Conservation (phyloP, 2,888 invertebrate species). For the Theretra japonica region DNA sequence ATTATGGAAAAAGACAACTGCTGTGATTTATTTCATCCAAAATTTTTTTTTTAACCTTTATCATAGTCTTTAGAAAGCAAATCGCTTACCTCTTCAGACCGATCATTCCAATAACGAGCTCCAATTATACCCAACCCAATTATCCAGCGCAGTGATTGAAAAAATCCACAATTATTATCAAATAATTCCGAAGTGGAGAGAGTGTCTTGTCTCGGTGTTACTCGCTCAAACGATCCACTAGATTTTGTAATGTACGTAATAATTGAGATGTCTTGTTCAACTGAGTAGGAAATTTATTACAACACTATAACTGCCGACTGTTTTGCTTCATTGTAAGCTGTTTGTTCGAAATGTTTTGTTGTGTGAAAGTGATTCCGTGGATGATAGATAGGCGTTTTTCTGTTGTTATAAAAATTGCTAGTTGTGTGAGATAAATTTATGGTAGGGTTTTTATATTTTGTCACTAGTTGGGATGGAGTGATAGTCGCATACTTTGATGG, state of each 20-base stretch:
- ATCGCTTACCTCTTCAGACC: not conserved
- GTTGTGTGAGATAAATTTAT: no score
- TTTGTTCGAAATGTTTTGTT: not conserved
- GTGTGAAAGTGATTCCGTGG: conserved; percentile 1
- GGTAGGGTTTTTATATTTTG: no score
- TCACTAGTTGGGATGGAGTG: no score
- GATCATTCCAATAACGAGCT: not conserved
- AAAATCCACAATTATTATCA: not conserved
- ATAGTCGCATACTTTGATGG: no score
- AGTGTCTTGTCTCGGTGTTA: conserved; percentile 28
- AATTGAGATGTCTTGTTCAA: conserved; percentile 31
- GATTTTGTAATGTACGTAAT: conserved; percentile 31
- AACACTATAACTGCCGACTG: not conserved
- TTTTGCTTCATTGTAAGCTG: conserved; percentile 3
- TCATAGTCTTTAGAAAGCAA: no score
- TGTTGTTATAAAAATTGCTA: no score
- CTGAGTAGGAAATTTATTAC: conserved; percentile 29
- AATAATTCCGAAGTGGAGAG: conserved; percentile 21
- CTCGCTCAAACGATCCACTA: conserved; percentile 26
- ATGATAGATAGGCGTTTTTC: not conserved
- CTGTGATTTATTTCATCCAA: no score
- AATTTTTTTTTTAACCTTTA: no score
- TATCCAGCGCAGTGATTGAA: not conserved
- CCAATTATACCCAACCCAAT: not conserved
- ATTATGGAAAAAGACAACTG: no score